Evolutionary conservation across 2,888 invertebrate genomes (phyloP).

Genomic region (Rambutsinella grinnellia): DNA sequence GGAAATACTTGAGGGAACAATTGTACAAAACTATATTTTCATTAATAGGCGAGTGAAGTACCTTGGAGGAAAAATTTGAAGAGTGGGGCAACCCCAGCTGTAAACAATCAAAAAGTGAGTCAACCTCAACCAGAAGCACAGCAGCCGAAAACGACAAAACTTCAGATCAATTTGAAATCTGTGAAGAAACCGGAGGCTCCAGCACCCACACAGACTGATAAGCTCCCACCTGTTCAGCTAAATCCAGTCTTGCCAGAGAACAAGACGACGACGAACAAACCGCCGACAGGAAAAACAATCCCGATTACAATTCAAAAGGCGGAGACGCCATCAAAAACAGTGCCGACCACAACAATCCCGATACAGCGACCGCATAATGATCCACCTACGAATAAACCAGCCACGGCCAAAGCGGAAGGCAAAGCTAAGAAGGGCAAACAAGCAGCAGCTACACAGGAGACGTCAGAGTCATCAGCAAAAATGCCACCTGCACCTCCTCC

Average conservation of each 20-base stretch:
- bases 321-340: background rate
- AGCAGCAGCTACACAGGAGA: background rate
- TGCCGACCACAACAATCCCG: constrained; percentile 44
- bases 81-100: constrained; percentile 17
- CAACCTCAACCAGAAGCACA: constrained; percentile 17
- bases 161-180: constrained; percentile 62
- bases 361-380: constrained; percentile 35
- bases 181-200: constrained; percentile 57
- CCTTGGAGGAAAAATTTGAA: constrained; percentile 61
- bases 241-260: constrained; percentile 46
- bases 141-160: constrained; percentile 50
- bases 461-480: constrained; percentile 33
- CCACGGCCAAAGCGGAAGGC: constrained; percentile 36
- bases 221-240: constrained; percentile 50
- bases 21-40: constrained; percentile 10
- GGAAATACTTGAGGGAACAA: too few species aligned
- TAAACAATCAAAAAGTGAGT: constrained; percentile 12
- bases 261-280: constrained; percentile 36
- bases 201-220: constrained; percentile 30
- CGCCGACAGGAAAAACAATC: constrained; percentile 37
- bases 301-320: constrained; percentile 32
- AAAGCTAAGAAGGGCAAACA: constrained; percentile 34
- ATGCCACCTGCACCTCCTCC: constrained; percentile 54
- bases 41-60: constrained; percentile 57
- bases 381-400: constrained; percentile 28